Evolutionary conservation across 2,113 vertebrate species (phyloP), one percentile per base, ranked within the genome.

Genomic region (Microtus oregoni): DNA sequence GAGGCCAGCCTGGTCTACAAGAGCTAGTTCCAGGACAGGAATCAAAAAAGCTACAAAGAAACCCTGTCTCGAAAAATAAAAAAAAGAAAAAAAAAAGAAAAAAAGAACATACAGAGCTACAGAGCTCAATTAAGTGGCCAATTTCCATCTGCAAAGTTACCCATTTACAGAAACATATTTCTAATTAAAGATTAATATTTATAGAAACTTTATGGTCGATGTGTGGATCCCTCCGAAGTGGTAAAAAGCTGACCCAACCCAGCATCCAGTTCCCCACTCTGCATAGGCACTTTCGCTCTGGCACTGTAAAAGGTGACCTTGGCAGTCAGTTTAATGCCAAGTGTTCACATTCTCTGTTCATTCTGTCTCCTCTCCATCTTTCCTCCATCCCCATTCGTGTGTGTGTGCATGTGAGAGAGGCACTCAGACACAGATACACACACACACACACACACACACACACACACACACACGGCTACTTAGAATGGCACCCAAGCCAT

Each of bases 91-190:
- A 44, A 5, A 44, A 44, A 41, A 41, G 41, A 41, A 41, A 44
- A 44, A 44, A 44, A 4, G 44, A 44, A 47, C 44, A 47, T 47
- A 47, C 5, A 17, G 44, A 85, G 82, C 11, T 47, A 47, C 5
- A 17, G 44, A 85, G 82, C 11, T 1, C 85, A 41, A 68, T n/a
- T 65, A 72, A 63, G 44, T 63, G 52, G 5, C 19, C 86, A 77
- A 35, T 89, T 63, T 35, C 26, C 67, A 76, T 58, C 19, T 93
- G 9, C 41, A 93, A 86, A 92, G 72, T 75, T 26, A 92, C 32
- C 58, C 77, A 81, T n/a, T 77, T 78, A 77, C 55, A 82, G 72
- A 91, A 89, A 82, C 65, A 50, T 86, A 86, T 30, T 38, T 94
- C 52, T 78, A 89, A 91, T 17, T 38, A 26, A 44, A 38, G 83